Evolutionary conservation across 2,113 vertebrate genomes (phyloP).

Genomic region (Cygnus buccinator): DNA sequence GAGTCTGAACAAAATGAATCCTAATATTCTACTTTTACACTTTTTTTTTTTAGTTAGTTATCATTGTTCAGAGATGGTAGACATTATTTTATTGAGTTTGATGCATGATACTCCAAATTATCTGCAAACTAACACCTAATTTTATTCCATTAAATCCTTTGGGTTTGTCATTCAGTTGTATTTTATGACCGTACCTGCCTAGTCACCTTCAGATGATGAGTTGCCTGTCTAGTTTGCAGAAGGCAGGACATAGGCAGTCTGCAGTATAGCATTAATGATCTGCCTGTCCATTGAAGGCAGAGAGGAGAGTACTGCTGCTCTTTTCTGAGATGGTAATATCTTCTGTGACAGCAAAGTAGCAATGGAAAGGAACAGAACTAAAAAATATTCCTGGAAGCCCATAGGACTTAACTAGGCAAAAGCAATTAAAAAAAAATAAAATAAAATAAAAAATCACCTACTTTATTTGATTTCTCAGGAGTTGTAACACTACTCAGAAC

Average conservation of each 20-base stretch:
- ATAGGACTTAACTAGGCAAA: not conserved
- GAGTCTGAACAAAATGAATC: not conserved
- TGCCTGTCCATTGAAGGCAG: not conserved
- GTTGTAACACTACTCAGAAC: not conserved
- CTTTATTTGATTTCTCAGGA: constrained; percentile 22
- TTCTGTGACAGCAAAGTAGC: not conserved
- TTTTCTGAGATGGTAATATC: not conserved
- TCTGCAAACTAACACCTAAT: not conserved
- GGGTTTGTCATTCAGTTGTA: not conserved
- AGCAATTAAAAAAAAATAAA: not conserved
- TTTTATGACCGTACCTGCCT: not conserved
- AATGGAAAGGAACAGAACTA: not conserved
- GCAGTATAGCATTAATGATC: not conserved
- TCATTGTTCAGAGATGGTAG: not conserved
- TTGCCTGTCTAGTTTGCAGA: not conserved
- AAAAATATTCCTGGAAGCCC: not conserved
- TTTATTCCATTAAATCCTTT: not conserved
- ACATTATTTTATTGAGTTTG: not conserved
- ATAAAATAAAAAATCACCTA: not conserved
- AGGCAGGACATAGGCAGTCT: not conserved
- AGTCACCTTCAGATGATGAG: not conserved
- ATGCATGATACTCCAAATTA: not conserved
- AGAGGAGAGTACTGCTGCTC: not conserved
- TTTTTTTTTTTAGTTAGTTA: not conserved
- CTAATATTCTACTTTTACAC: not conserved